Evolutionary conservation across 2,113 vertebrate species (phyloP).

Genomic region (Nymphicus hollandicus): DNA sequence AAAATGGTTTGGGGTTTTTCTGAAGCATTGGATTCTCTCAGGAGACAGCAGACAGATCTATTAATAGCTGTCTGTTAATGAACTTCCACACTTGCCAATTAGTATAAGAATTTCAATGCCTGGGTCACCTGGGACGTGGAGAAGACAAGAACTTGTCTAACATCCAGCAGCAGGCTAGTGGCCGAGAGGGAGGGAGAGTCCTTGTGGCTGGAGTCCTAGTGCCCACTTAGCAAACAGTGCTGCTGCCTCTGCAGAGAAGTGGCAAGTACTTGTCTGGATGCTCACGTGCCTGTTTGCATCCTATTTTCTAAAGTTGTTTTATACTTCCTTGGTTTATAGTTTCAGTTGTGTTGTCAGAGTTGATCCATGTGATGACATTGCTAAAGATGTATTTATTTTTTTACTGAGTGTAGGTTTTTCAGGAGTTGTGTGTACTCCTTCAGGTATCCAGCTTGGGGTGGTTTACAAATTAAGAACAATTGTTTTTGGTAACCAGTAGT

Average conservation of each 20-base stretch:
- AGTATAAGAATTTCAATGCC: neutral
- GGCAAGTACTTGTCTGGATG: neutral
- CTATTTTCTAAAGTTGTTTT: neutral
- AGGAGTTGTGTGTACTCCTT: fast-evolving
- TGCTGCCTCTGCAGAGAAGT: neutral
- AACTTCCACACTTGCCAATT: neutral
- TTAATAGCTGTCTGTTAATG: neutral
- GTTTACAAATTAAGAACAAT: neutral
- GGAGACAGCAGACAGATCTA: neutral
- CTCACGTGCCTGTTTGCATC: neutral
- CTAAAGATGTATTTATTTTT: neutral
- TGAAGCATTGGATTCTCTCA: neutral
- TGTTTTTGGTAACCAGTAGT: neutral
- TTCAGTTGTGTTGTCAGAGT: neutral
- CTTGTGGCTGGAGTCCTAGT: neutral
- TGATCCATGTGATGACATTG: neutral
- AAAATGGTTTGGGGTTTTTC: neutral
- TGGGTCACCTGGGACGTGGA: neutral
- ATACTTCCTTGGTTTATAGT: neutral
- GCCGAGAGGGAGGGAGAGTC: neutral
- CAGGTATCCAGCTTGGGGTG: neutral
- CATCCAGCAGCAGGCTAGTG: neutral
- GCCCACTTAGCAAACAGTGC: neutral
- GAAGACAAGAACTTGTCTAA: neutral
- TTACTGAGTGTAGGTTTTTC: neutral